Conservation (phyloP, 2,113 vertebrate genomes). For the Mirounga angustirostris region DNA sequence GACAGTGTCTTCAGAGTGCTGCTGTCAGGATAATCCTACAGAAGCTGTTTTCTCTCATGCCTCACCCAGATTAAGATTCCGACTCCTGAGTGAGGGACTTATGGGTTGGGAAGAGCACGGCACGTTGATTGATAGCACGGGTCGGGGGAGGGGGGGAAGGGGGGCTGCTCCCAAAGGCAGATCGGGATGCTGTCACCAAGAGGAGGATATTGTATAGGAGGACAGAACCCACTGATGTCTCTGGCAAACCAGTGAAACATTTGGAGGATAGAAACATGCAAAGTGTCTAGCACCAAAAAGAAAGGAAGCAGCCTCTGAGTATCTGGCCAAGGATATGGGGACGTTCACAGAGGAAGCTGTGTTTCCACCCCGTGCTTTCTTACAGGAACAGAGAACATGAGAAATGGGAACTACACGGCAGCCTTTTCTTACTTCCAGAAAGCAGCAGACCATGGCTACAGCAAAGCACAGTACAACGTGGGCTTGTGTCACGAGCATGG, state of each 20-base stretch:
- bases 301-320: not conserved
- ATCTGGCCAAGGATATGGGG: not conserved
- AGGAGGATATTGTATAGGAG: not conserved
- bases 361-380: not conserved
- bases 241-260: not conserved
- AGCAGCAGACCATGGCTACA: constrained; percentile 93
- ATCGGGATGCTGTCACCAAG: not conserved
- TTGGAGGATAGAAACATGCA: not conserved
- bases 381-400: constrained; percentile 92
- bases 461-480: constrained; percentile 96
- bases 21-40: constrained; percentile 18
- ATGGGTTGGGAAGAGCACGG: not conserved
- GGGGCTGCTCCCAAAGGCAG: not conserved
- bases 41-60: constrained; percentile 4
- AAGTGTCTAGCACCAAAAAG: constrained; percentile 3
- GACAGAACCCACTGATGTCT: not conserved
- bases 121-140: not conserved
- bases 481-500: constrained; percentile 96
- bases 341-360: not conserved
- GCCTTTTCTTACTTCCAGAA: constrained; percentile 94
- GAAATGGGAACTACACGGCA: constrained; percentile 82
- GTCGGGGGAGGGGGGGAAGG: not conserved
- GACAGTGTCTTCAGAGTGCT: not conserved
- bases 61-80: constrained; percentile 13
- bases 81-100: not conserved